phyloP scores from a whole-genome alignment of 2,797 vertebrate genomes.

The Crotalus adamanteus region DNA sequence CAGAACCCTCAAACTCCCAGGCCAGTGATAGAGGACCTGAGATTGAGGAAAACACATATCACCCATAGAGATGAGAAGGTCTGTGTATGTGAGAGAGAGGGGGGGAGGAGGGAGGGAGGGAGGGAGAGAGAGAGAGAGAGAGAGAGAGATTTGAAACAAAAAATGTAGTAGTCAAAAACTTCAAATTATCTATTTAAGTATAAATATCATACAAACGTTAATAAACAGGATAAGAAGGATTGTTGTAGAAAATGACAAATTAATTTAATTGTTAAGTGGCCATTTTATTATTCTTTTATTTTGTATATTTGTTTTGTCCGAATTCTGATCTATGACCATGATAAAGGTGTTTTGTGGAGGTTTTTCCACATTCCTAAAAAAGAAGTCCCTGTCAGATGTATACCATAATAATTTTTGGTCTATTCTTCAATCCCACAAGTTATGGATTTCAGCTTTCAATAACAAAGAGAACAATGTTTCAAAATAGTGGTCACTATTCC shows the following conservation, averaged over 20 bases:
- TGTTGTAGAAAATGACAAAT: background rate
- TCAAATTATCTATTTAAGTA: too few species aligned
- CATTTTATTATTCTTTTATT: background rate
- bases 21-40: background rate
- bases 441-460: constrained; percentile 40
- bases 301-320: background rate
- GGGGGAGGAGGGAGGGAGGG: background rate
- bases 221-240: background rate
- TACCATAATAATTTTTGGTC: constrained; percentile 39
- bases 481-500: background rate
- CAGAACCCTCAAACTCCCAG: background rate
- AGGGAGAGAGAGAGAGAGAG: too few species aligned
- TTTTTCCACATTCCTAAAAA: constrained; percentile 48
- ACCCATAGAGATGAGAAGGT: background rate
- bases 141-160: background rate
- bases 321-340: background rate
- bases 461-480: constrained; percentile 25
- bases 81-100: too few species aligned
- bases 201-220: background rate
- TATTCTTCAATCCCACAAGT: constrained; percentile 45
- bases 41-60: background rate
- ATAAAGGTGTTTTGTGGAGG: background rate
- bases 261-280: background rate
- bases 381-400: constrained; percentile 41
- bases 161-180: too few species aligned